Conservation (phyloP, 2,888 invertebrate species). For the Lepeophtheirus nordmannii region DNA sequence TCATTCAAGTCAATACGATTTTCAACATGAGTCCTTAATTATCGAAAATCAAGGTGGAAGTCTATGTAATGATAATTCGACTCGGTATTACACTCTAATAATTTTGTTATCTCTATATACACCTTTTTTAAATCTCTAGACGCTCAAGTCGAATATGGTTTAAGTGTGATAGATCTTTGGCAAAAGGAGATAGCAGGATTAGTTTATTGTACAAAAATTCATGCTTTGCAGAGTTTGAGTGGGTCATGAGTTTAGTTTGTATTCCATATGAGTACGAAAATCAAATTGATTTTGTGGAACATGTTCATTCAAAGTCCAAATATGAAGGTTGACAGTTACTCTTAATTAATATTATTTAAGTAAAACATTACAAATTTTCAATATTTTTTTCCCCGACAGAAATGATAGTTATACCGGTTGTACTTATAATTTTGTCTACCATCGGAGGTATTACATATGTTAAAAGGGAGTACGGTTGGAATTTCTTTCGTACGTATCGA, state of each 20-base stretch:
- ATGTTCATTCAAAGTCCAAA: too few species aligned
- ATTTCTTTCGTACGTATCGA: too few species aligned
- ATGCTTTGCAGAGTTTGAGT: neutral
- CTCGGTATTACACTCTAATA: neutral
- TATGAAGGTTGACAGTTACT: too few species aligned
- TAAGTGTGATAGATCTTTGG: neutral
- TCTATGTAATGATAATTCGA: neutral
- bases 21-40: neutral
- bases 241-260: neutral
- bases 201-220: neutral
- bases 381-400: too few species aligned
- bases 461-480: too few species aligned
- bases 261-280: neutral
- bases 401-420: too few species aligned
- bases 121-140: neutral
- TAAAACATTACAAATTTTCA: too few species aligned
- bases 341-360: too few species aligned
- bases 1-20: slow-evolving; percentile 4
- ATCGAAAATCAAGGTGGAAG: neutral
- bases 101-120: too few species aligned
- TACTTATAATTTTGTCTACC: too few species aligned
- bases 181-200: neutral
- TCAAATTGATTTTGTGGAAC: too few species aligned
- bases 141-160: slow-evolving; percentile 3
- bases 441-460: too few species aligned